Base-by-base conservation (phyloP, 2,888 invertebrate species). In the Sarcophaga subvicina region DNA sequence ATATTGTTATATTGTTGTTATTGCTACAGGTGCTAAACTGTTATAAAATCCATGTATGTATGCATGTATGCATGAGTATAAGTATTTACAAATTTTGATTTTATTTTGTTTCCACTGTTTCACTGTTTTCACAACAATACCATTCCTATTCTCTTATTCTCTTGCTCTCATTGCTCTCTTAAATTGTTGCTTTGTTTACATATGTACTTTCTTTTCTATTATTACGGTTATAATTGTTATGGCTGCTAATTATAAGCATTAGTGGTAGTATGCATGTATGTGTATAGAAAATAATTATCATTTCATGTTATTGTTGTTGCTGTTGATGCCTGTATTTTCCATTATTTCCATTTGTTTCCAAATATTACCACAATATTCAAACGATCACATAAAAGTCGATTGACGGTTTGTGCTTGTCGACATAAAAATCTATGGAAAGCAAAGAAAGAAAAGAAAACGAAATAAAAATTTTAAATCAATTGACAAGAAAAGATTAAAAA, bases 401-500 rank as follows among this genome's bases (percentile, higher is more conserved):
- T 67, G 37, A 45, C 17, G 59, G 5, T 59, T 14, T 59, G 3
- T 17, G 71, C 37, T 66, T 70, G 64, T 12, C 49, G 47, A 71
- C 64, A 82, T 27, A 22, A 64, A 75, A 69, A 45, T 63, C 4
- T 20, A 27, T 72, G 12, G 20, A 72, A 63, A 8, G 49, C 22
- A 22, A 10, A 59, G n/a, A 47, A 17, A 62, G 67, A 47, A 66
- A 83, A 45, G 27, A 47, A 27, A 49, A 60, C 3, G 25, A 54
- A 64, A 1, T 27, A 72, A 47, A 72, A 79, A 25, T 76, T 60
- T 80, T 66, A 80, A 80, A 76, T 25, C 73, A 80, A 85, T 72
- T 80, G 84, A 80, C 70, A 85, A 85, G 71, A 70, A 85, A 85
- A 71, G 62, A 80, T 84, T 80, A 76, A 84, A 80, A 54, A 17